Conservation (phyloP, 2,888 invertebrate species). For the Spialia ferax region DNA sequence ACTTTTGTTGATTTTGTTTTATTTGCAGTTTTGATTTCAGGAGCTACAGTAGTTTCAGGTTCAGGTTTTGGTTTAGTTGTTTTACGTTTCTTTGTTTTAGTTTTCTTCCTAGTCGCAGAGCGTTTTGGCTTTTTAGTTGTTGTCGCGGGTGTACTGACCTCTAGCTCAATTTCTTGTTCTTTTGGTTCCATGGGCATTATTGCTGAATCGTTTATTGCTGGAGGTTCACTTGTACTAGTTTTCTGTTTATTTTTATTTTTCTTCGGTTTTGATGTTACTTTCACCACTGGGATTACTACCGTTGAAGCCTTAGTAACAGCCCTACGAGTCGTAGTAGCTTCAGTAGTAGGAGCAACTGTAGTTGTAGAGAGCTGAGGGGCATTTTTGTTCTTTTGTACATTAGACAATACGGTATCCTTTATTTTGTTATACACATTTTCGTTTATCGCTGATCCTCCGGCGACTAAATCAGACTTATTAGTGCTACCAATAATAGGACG, state of each 20-base stretch:
- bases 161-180: conserved; percentile 80
- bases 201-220: conserved; percentile 69
- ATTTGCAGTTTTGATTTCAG: conserved; percentile 81
- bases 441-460: conserved; percentile 78
- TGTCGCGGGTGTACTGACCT: conserved; percentile 77
- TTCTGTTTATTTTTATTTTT: conserved; percentile 76
- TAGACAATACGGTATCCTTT: conserved; percentile 87
- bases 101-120: conserved; percentile 79
- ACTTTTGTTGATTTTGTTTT: conserved; percentile 82
- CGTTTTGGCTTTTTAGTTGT: conserved; percentile 83
- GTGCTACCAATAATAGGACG: conserved; percentile 77
- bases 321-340: conserved; percentile 61
- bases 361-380: conserved; percentile 59
- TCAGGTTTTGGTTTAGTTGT: conserved; percentile 76
- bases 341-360: conserved; percentile 54
- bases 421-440: conserved; percentile 87
- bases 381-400: conserved; percentile 82
- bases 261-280: conserved; percentile 70
- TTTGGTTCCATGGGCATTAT: conserved; percentile 80
- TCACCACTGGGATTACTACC: conserved; percentile 52
- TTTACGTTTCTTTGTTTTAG: conserved; percentile 87
- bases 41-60: conserved; percentile 60
- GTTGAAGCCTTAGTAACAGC: conserved; percentile 60
- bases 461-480: conserved; percentile 79
- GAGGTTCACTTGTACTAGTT: conserved; percentile 50